Evolutionary conservation across 2,113 vertebrate species (phyloP).

Genomic region (Perca flavescens): DNA sequence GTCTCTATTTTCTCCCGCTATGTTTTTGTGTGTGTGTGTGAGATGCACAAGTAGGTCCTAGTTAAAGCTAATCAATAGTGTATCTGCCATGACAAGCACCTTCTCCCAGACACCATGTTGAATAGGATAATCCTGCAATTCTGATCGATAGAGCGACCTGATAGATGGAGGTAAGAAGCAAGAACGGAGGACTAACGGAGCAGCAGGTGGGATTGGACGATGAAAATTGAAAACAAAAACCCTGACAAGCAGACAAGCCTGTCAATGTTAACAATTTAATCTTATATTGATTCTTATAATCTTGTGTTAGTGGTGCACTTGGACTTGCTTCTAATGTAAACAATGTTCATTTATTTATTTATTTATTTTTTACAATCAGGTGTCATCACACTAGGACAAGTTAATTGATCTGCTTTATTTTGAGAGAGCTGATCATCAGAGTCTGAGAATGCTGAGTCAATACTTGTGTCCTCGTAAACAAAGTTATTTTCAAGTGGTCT

Average conservation of each 20-base stretch:
- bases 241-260: slow-evolving; percentile 37
- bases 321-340: slow-evolving; percentile 32
- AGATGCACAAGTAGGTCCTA: slow-evolving; percentile 55
- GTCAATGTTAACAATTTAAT: slow-evolving; percentile 58
- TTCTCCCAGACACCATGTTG: slow-evolving; percentile 79
- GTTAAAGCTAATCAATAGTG: slow-evolving; percentile 83
- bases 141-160: slow-evolving; percentile 77
- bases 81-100: slow-evolving; percentile 74
- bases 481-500: slow-evolving; percentile 43
- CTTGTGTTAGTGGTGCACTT: slow-evolving; percentile 25
- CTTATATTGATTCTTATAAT: slow-evolving; percentile 49
- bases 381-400: not conserved
- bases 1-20: slow-evolving; percentile 31
- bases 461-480: slow-evolving; percentile 38
- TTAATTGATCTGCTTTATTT: slow-evolving; percentile 24
- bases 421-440: slow-evolving; percentile 23
- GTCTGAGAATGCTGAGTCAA: slow-evolving; percentile 16
- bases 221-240: slow-evolving; percentile 57
- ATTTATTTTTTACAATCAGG: not conserved
- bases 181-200: slow-evolving; percentile 24
- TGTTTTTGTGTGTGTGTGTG: slow-evolving; percentile 23
- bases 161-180: slow-evolving; percentile 61
- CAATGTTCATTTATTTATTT: not conserved
- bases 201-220: slow-evolving; percentile 29
- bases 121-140: slow-evolving; percentile 80